A percentile compares a stretch with the other conserved stretches of the same genome.
phyloP scores from a whole-genome alignment of 2,113 vertebrate species.

The Cercopithecus mona region DNA sequence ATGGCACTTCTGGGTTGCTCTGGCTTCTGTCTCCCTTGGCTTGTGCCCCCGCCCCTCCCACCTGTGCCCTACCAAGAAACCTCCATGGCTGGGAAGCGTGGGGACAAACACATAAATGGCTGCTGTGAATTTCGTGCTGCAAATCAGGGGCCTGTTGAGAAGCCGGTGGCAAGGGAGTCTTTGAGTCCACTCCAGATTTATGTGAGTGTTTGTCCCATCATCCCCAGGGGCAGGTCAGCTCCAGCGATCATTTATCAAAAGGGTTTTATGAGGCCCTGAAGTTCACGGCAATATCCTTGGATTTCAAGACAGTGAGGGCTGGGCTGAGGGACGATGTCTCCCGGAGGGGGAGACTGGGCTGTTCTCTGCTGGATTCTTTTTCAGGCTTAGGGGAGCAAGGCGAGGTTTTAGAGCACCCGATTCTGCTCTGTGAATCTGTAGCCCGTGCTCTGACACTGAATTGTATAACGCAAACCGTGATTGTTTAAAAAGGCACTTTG shows the following conservation, averaged over 20 bases:
- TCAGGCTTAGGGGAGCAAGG: neutral
- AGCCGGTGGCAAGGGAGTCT: neutral
- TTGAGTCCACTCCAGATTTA: conserved; percentile 48
- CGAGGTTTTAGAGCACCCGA: neutral
- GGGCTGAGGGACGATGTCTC: too few species aligned
- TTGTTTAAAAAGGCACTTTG: neutral
- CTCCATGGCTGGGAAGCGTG: neutral
- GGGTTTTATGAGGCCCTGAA: conserved; percentile 46
- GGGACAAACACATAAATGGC: neutral
- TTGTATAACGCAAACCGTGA: neutral
- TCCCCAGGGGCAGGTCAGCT: neutral
- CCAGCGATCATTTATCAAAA: conserved; percentile 29
- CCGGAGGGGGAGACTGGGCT: rapidly evolving
- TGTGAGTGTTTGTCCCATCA: neutral
- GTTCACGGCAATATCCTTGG: neutral
- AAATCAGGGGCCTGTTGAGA: neutral
- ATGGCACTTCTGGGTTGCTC: too few species aligned
- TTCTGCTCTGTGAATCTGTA: neutral
- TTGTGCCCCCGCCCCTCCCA: neutral
- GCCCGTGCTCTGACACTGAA: rapidly evolving
- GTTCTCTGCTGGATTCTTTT: neutral
- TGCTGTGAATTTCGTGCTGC: neutral
- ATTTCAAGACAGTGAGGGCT: neutral
- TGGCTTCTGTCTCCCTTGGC: neutral
- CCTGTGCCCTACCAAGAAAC: neutral